These are phyloP conservation scores for Phylloscopus collybita DNA, from an alignment of 2,797 vertebrate genomes.

Conservation along the genomic window DNA sequence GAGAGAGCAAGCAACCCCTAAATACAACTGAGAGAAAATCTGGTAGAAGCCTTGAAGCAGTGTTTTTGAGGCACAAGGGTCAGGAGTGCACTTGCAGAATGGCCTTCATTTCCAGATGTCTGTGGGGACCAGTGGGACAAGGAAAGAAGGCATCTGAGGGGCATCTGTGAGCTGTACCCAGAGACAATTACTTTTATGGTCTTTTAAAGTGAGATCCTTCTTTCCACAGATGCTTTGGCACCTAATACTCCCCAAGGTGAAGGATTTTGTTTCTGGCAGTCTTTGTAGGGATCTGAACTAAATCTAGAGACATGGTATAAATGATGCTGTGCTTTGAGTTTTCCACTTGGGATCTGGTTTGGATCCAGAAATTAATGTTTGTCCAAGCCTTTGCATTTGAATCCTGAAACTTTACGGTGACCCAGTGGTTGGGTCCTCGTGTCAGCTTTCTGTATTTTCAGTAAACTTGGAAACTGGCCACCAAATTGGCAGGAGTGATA, in stretches of 20 bases:
- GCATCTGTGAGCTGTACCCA: neutral
- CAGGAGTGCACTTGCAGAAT: neutral
- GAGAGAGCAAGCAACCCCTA: neutral
- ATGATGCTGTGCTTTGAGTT: neutral
- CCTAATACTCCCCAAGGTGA: neutral
- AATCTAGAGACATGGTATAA: neutral
- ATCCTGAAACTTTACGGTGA: neutral
- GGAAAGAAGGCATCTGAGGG: neutral
- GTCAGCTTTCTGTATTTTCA: neutral
- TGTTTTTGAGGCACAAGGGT: neutral
- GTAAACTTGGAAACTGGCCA: neutral
- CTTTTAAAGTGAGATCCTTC: neutral
- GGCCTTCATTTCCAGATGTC: neutral
- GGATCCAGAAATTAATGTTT: neutral
- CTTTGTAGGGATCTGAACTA: neutral
- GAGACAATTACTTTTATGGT: neutral
- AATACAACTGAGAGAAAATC: neutral
- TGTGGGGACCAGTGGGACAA: fast-evolving
- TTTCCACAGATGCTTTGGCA: neutral
- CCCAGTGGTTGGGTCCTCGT: neutral
- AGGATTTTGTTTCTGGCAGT: neutral
- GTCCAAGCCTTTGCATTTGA: neutral
- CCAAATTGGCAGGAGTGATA: neutral
- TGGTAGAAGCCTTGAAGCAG: neutral
- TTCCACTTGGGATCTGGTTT: neutral